Base-by-base conservation (phyloP, 1,140 invertebrate species). In the Gryllus bimaculatus region DNA sequence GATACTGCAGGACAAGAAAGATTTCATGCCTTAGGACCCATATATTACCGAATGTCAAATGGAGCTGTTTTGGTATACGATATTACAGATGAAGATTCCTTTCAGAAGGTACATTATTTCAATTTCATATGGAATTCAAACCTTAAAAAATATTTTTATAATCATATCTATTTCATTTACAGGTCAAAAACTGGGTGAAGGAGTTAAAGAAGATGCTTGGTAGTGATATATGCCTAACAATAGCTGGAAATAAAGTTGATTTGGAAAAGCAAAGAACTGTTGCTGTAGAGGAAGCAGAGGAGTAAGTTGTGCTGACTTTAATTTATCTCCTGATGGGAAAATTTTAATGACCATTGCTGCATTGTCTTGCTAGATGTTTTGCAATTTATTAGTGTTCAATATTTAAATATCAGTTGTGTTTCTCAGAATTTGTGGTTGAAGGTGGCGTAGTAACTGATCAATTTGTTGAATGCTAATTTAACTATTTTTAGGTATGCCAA, bases 151-250 rank as follows among this genome's bases (percentile, higher is more conserved):
- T 39, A 39, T 39, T 39, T 39, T 39, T 39, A n/a, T 74, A n/a
- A 7, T 18, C 26, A 48, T 80, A 10, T 80, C 76, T 48, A 79
- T 80, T 82, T 82, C 80, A 81, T 82, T 80, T 89, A 78, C 82
- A 96, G 95, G 95, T 98, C 0, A 98, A 99, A 88, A 97, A 93
- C 85, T 99, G 98, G 98, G 96, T 99, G 8, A 98, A 98, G 85
- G 98, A 99, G 87, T 87, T 99, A 75, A 92, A 95, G 81, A 97
- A 96, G 87, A 98, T 99, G 93, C 88, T 99, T 15, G 98, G 97
- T 8, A 92, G 93, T 83, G 94, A 98, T 82, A 95, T 99, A 81
- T 92, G 93, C 82, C 87, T 99, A 66, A 92, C 93, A 76, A 99
- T 99, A 85, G 96, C 96, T 81, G 98, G 98, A 75, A 99, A 99